Evolutionary conservation across 2,113 vertebrate species (phyloP), one percentile per base, ranked within the genome.

Genomic region (Nyctereutes procyonoides): DNA sequence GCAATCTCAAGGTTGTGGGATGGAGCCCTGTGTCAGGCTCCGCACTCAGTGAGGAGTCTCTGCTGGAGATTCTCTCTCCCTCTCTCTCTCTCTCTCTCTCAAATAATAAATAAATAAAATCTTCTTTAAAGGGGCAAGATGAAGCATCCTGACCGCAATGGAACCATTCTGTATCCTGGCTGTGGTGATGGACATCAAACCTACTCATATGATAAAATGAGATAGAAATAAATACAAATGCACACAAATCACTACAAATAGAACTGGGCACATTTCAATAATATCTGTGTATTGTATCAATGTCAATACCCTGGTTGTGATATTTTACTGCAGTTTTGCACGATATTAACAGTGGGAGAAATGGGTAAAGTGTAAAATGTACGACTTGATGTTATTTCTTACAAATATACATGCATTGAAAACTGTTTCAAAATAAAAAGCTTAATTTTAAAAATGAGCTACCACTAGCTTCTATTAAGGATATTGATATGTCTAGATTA

Each of bases 381-480:
- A 79, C 67, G 24, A 81, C 63, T 76, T 82, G 43, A 69, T 53
- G n/a, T 84, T 86, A 65, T 74, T 85, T 89, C n/a, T 81, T 43
- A 35, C n/a, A 96, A 94, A 96, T 79, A 88, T 8, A 89, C 35
- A n/a, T 30, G 17, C 95, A 95, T 58, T 62, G 87, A 92, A 95
- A 92, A 82, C 87, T 38, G 88, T 85, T 86, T 93, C 43, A 76
- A 97, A 94, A 93, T 96, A 56, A 90, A 95, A 96, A 53, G 51
- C n/a, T 93, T 74, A 93, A 85, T 88, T 96, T 26, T 8, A 13
- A 79, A 88, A 71, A 91, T 26, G 1, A 95, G 12, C 4, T 93
- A 58, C 11, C 26, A 43, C 24, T 60, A 76, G n/a, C 56, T 92
- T 95, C 55, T 32, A 95, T 80, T 84, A 96, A 93, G 69, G 71